phyloP scores from a whole-genome alignment of 2,113 vertebrate genomes.

The Dolichallabes microphthalmus region DNA sequence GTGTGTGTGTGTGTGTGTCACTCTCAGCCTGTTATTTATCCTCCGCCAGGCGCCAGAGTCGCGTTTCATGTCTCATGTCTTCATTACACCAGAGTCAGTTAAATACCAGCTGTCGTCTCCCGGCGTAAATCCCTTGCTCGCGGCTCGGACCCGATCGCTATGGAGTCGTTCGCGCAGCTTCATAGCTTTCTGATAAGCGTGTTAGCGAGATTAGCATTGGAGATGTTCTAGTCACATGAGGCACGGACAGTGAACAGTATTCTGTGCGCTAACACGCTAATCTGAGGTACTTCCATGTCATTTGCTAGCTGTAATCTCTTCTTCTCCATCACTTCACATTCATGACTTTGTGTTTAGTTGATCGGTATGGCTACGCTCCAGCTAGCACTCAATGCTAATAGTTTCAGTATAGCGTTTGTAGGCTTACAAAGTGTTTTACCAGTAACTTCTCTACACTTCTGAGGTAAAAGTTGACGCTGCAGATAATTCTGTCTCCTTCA shows the following conservation, averaged over 20 bases:
- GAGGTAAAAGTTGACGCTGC: not conserved
- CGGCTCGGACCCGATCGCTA: not conserved
- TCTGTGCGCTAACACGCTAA: not conserved
- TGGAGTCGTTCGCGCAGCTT: not conserved
- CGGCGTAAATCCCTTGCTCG: not conserved
- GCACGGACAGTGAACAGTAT: not conserved
- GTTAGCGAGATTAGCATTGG: not conserved
- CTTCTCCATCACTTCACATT: not conserved
- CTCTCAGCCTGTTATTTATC: constrained; percentile 32
- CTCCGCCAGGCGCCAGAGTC: not conserved
- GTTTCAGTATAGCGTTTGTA: not conserved
- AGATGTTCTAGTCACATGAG: not conserved
- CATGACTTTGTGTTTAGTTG: not conserved
- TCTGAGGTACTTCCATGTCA: not conserved
- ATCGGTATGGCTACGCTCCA: not conserved
- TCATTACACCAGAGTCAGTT: not conserved
- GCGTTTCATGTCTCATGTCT: constrained; percentile 25
- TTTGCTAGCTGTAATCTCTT: not conserved
- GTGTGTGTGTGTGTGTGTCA: not conserved
- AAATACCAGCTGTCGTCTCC: constrained; percentile 7
- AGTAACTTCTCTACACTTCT: not conserved
- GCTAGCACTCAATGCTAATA: not conserved
- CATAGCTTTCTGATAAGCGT: not conserved
- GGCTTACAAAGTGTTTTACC: not conserved
- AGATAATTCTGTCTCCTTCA: not conserved